Conservation (phyloP, 2,797 vertebrate species). For the Melanotaenia trifasciata region DNA sequence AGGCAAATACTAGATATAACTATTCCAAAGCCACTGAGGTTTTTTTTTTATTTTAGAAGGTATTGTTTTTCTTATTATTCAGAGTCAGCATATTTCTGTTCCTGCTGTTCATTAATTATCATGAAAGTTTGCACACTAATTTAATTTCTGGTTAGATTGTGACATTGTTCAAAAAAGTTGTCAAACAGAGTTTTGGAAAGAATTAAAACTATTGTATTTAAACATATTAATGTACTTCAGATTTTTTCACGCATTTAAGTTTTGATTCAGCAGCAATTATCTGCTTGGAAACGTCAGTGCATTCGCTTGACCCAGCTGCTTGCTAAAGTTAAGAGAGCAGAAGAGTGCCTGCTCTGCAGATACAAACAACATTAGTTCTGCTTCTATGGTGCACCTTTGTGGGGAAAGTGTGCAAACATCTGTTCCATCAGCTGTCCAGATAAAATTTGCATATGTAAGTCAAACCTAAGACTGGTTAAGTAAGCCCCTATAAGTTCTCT, state of each 20-base stretch:
- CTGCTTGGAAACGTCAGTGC: conserved; percentile 5
- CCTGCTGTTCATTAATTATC: no score
- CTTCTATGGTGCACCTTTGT: conserved; percentile 10
- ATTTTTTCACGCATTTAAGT: conserved; percentile 7
- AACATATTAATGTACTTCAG: neutral
- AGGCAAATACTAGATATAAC: neutral
- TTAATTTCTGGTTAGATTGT: neutral
- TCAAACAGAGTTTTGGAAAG: neutral
- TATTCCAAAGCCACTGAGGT: neutral
- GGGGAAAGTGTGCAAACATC: conserved; percentile 2
- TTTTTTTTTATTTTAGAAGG: neutral
- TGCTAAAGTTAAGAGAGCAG: neutral
- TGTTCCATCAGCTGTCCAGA: conserved; percentile 4
- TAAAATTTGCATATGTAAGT: conserved; percentile 5
- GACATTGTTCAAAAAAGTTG: neutral
- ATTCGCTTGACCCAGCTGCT: conserved; percentile 7
- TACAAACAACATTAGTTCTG: conserved; percentile 9
- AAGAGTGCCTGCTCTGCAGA: neutral
- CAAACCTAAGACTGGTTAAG: neutral
- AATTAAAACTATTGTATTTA: neutral
- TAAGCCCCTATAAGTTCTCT: neutral
- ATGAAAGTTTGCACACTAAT: neutral
- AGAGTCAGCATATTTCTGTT: no score
- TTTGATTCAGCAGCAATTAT: conserved; percentile 11
- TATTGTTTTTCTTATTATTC: neutral